Evolutionary conservation across 2,113 vertebrate genomes (phyloP).

Genomic region (Oryctolagus cuniculus): mOryCun1.1 NC_091433.1:31947001-31947500

Average conservation of each 20-base stretch:
- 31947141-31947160: neutral
- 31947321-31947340: neutral
- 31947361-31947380: neutral
- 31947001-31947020: neutral
- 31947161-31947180: neutral
- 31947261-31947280: neutral
- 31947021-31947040: neutral
- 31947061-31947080: neutral
- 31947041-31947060: neutral
- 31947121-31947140: slow-evolving; percentile 5
- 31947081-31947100: neutral
- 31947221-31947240: neutral
- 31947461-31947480: no score
- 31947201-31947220: neutral
- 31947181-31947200: neutral
- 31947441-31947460: neutral
- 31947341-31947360: no score
- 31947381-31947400: neutral
- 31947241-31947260: neutral
- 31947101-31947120: neutral
- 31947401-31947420: neutral
- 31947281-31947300: neutral
- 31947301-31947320: neutral
- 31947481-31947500: neutral
- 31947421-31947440: neutral